A percentile compares a stretch with the other conserved stretches of the same genome.
Conservation (phyloP, 2,888 invertebrate species). For the Erebia aethiops region DNA sequence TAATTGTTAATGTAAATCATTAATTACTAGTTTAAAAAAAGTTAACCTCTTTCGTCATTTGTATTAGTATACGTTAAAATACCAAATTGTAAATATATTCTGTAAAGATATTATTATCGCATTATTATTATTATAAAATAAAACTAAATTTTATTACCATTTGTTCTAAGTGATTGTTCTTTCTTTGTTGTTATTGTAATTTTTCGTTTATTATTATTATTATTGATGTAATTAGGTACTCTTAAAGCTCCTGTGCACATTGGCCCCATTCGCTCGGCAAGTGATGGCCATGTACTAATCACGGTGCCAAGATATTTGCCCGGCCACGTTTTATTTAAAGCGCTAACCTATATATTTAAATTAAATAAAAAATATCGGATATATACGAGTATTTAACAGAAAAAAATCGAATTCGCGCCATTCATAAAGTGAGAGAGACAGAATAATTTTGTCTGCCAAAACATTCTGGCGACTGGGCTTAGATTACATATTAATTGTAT, state of each 20-base stretch:
- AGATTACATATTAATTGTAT: no score
- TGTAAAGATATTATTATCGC: constrained; percentile 80
- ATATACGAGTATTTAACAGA: no score
- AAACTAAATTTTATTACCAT: constrained; percentile 81
- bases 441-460: no score
- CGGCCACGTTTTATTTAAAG: no score
- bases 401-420: no score
- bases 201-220: constrained; percentile 66
- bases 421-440: no score
- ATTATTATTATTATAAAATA: constrained; percentile 46
- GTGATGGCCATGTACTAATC: no score
- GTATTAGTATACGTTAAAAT: constrained; percentile 80
- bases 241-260: constrained; percentile 16
- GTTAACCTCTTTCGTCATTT: constrained; percentile 68
- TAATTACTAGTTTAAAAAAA: constrained; percentile 52
- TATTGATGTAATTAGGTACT: constrained; percentile 42
- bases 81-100: constrained; percentile 79
- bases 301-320: no score
- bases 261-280: no score
- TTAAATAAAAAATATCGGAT: no score
- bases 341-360: no score
- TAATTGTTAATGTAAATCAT: constrained; percentile 57
- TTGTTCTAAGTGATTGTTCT: constrained; percentile 80
- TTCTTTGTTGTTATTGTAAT: constrained; percentile 80
- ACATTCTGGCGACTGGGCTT: no score